Conservation (phyloP, 2,888 invertebrate species). For the Pemphredon lugubris region DNA sequence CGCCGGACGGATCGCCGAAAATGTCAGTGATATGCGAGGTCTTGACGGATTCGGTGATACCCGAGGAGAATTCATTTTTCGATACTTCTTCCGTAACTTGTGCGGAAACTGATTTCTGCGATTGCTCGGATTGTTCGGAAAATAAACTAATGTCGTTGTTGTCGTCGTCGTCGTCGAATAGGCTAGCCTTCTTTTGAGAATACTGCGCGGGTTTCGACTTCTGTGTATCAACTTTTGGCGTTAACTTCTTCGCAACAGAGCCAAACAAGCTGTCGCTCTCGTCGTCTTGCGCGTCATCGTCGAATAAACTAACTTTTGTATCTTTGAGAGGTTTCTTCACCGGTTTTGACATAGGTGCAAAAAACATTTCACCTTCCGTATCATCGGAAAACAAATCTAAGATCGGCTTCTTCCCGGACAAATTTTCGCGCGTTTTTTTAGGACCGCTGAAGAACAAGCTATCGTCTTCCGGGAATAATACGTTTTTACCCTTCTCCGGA, state of each 20-base stretch:
- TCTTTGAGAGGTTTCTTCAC: slow-evolving; percentile 68
- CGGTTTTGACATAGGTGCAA: slow-evolving; percentile 63
- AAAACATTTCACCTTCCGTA: slow-evolving; percentile 74
- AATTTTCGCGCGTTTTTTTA: slow-evolving; percentile 52
- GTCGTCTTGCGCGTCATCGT: slow-evolving; percentile 70
- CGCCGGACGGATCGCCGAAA: slow-evolving; percentile 74
- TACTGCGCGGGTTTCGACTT: slow-evolving; percentile 32
- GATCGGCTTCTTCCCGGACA: slow-evolving; percentile 50
- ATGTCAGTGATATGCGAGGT: slow-evolving; percentile 70
- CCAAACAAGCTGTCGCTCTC: slow-evolving; percentile 73
- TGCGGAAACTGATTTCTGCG: slow-evolving; percentile 48
- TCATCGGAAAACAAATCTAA: slow-evolving; percentile 74
- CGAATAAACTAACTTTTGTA: slow-evolving; percentile 71
- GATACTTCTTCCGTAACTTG: slow-evolving; percentile 35
- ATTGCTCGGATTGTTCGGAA: slow-evolving; percentile 35
- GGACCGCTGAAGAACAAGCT: slow-evolving; percentile 71
- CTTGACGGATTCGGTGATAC: slow-evolving; percentile 50
- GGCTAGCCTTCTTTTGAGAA: slow-evolving; percentile 49
- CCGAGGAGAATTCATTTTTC: slow-evolving; percentile 42
- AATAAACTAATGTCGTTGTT: slow-evolving; percentile 60
- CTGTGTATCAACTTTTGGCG: slow-evolving; percentile 42
- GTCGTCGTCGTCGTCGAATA: slow-evolving; percentile 63
- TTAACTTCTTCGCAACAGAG: slow-evolving; percentile 35
- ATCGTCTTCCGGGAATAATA: slow-evolving; percentile 73
- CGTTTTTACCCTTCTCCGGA: slow-evolving; percentile 74